Evolutionary conservation across 1,140 invertebrate species (phyloP).

Genomic region (Tetragonula clypearis): DNA sequence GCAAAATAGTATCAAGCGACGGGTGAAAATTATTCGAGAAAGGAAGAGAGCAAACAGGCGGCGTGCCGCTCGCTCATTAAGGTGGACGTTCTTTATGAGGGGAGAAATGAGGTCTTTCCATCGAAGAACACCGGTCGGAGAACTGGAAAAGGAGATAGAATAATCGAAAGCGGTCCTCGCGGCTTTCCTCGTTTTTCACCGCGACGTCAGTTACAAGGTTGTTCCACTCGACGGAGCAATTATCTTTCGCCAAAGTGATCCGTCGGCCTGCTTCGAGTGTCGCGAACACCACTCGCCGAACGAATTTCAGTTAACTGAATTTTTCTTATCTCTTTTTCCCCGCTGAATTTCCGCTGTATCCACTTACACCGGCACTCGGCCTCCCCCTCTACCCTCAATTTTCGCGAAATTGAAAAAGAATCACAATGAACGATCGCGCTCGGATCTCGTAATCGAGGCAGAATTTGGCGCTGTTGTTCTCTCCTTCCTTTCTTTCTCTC

Average conservation of each 20-base stretch:
- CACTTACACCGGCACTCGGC: background rate
- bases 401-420: background rate
- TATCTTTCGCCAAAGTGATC: conserved; percentile 62
- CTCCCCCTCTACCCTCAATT: background rate
- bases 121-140: conserved; percentile 25
- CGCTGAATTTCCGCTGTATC: background rate
- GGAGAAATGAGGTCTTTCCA: conserved; percentile 47
- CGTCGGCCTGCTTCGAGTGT: conserved; percentile 30
- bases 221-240: conserved; percentile 64
- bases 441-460: background rate
- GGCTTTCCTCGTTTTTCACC: conserved; percentile 62
- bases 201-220: conserved; percentile 66
- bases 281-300: background rate
- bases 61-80: conserved; percentile 28
- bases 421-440: background rate
- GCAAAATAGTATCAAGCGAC: background rate
- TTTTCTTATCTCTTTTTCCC: conserved; percentile 52
- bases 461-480: background rate
- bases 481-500: too few relatives aligned
- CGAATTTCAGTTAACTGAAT: conserved; percentile 47
- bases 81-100: conserved; percentile 41
- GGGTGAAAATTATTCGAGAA: conserved; percentile 38
- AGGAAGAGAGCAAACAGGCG: conserved; percentile 9
- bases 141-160: conserved; percentile 53
- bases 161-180: conserved; percentile 46